Percentiles rank a stretch among this genome's conserved stretches.
phyloP scores from a whole-genome alignment of 2,888 invertebrate genomes.

The Chironomus tentans region DNA sequence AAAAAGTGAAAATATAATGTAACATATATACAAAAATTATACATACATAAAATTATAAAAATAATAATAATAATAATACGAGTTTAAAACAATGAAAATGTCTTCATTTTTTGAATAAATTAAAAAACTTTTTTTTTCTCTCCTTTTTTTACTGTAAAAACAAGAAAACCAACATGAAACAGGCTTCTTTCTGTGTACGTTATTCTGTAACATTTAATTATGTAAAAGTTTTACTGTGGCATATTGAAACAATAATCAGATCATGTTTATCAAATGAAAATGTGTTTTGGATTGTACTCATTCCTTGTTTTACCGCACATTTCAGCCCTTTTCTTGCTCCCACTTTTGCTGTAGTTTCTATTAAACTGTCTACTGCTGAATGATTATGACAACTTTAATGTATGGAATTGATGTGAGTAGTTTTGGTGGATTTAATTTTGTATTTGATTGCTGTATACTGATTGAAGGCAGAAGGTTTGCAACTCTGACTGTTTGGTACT shows the following conservation, averaged over 20 bases:
- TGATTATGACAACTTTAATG: no score
- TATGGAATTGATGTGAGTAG: no score
- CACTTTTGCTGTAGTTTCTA: no score
- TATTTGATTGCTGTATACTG: no score
- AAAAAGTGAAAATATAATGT: not conserved
- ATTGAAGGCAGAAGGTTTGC: no score
- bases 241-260: constrained; percentile 8
- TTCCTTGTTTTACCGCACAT: no score
- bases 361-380: no score
- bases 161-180: not conserved
- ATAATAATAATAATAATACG: not conserved
- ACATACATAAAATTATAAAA: not conserved
- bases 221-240: constrained; percentile 6
- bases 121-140: not conserved
- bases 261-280: constrained; percentile 8
- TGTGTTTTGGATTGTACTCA: not conserved
- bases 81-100: constrained; percentile 1
- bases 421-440: no score
- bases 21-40: not conserved
- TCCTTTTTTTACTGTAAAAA: not conserved
- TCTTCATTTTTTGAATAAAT: constrained; percentile 1
- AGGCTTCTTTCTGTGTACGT: not conserved
- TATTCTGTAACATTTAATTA: not conserved
- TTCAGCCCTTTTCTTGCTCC: no score
- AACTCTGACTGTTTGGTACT: no score